Evolutionary conservation across 2,113 vertebrate genomes (phyloP), one percentile per base, ranked within the genome.

Genomic region (Lethenteron reissneri): DNA sequence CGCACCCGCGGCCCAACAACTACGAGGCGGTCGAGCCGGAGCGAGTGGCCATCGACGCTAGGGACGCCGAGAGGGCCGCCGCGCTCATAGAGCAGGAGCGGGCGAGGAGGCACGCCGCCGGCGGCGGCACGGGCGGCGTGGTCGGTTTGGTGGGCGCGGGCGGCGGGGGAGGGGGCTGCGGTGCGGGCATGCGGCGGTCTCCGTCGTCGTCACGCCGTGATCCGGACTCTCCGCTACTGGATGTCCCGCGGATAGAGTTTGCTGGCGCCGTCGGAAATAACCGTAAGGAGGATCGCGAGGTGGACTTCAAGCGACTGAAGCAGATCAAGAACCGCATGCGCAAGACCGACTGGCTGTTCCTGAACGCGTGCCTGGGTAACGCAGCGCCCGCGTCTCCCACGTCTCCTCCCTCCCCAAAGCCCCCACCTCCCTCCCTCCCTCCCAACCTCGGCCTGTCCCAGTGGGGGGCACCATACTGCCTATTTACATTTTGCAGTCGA

Each of bases 291-390:
- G 64, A 68, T 17, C 64, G 64, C n/a, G 64, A 68, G 21, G 64
- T 11, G 64, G 64, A 68, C 11, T n/a, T 21, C 64, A 68, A 68
- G 64, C 8, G 64, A 21, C 64, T 68, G 21, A 68, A 68, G 64
- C 64, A 68, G 21, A 68, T 68, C 64, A 68, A 68, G 64, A 68
- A 68, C 64, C 64, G 64, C n/a, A n/a, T 68, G 21, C 64, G 64
- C 64, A 68, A 68, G 64, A 68, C 64, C n/a, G 64, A 68, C 21
- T 68, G 64, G 64, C 21, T 68, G 21, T 68, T 68, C 64, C 64
- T 68, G 64, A 68, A 68, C 64, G 64, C 64, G 21, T 68, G 64
- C 21, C n/a, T 68, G 9, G 64, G 64, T 68, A 41, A 41, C 41
- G 41, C 41, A 41, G 41, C 41, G 41, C 41, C 41, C 41, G 6